Evolutionary conservation across 2,888 invertebrate genomes (phyloP), one percentile per base, ranked within the genome.

Genomic region (Panorpa germanica): DNA sequence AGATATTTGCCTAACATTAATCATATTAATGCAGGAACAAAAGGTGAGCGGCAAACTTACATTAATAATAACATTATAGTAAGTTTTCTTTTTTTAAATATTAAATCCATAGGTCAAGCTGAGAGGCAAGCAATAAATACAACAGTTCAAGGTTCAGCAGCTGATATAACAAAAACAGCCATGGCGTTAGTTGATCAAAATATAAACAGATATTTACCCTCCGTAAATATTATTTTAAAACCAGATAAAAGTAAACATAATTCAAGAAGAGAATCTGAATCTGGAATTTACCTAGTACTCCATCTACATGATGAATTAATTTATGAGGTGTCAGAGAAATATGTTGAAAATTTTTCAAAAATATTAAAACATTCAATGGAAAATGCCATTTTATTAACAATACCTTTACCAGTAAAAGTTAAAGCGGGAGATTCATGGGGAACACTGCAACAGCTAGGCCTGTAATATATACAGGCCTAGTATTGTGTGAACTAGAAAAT

Each of bases 81-180:
- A 29, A 24, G 5, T 29, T 21, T 8, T 23, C 11, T 29, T 6
- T 7, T 21, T 29, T 7, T 33, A 3, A 25, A 31, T 23, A 27
- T 26, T 12, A 17, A 12, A 10, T 24, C 23, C 10, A 4, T 43
- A 77, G 78, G 62, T 43, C 72, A 86, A 59, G 82, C 88, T 1
- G 90, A 91, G 53, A 65, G 96, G n/a, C 93, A 95, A 61, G 91
- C 93, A 9, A 69, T 98, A 1, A 98, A 98, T 52, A 83, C 93
- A 3, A 78, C 75, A 9, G 76, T 98, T 29, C 96, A 98, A 57
- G 96, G 95, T 1, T 90, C 95, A 0, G 96, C 95, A 0, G 88
- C 95, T 0, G 96, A 98, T 53, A 71, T 98, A 25, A 78, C 83
- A 1, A 98, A 98, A 53, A 70, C 63, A 33, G 90, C 93, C 2